These are phyloP conservation scores for Ictalurus punctatus DNA, from an alignment of 2,113 vertebrate species.

Conservation along the genomic window DNA sequence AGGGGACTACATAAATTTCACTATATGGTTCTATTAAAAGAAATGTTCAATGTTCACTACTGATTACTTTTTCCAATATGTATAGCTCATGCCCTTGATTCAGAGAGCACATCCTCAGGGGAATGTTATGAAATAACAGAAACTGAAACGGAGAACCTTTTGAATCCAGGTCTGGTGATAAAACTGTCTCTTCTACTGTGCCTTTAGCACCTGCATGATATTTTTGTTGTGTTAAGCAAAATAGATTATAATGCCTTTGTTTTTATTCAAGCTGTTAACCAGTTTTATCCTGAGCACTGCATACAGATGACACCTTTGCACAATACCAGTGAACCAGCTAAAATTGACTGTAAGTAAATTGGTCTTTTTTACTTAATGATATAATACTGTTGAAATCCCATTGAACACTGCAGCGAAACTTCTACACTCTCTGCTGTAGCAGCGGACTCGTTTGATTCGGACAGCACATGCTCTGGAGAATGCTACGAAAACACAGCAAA, in stretches of 20 bases:
- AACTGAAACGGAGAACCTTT: not conserved
- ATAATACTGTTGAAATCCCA: not conserved
- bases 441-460: constrained; percentile 27
- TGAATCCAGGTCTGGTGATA: constrained; percentile 20
- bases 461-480: constrained; percentile 56
- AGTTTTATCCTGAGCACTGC: constrained; percentile 11
- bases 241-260: not conserved
- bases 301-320: not conserved
- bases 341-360: not conserved
- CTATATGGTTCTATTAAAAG: too few species aligned
- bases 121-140: constrained; percentile 51
- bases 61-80: not conserved
- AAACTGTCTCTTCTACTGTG: not conserved
- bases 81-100: constrained; percentile 23
- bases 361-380: not conserved
- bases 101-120: constrained; percentile 57
- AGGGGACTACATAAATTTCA: not conserved
- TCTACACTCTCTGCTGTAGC: not conserved
- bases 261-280: not conserved
- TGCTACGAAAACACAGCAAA: constrained; percentile 49
- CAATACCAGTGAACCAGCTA: not conserved
- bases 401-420: not conserved
- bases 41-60: not conserved
- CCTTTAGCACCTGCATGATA: not conserved
- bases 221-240: not conserved